phyloP scores from a whole-genome alignment of 1,140 invertebrate genomes.

The Leguminivora glycinivorella region DNA sequence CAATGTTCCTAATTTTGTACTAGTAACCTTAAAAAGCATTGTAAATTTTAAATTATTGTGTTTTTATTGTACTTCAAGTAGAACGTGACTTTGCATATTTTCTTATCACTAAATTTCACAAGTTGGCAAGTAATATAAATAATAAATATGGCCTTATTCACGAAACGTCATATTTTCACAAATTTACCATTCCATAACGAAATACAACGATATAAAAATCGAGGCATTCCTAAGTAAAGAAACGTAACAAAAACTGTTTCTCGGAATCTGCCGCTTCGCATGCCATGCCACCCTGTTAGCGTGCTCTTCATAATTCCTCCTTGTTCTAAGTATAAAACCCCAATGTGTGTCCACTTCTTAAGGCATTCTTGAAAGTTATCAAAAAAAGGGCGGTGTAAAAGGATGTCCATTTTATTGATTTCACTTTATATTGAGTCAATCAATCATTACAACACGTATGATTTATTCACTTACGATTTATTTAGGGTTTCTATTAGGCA shows the following conservation, averaged over 20 bases:
- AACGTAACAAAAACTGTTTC: constrained; percentile 16
- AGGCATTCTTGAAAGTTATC: constrained; percentile 11
- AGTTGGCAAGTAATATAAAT: no score
- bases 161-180: not conserved
- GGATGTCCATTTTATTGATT: not conserved
- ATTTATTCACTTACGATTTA: no score
- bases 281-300: constrained; percentile 27
- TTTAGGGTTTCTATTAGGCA: no score
- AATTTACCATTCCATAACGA: not conserved
- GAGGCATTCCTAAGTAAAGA: constrained; percentile 21
- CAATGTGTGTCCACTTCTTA: constrained; percentile 18
- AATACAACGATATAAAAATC: constrained; percentile 18
- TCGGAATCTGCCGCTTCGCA: constrained; percentile 3
- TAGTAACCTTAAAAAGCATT: no score
- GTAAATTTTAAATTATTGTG: no score
- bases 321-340: constrained; percentile 24
- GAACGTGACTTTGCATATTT: no score
- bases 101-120: no score
- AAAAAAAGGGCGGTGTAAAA: not conserved
- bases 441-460: no score
- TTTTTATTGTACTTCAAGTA: no score
- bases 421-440: no score
- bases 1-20: no score
- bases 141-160: no score
- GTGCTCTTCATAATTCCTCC: constrained; percentile 13